Evolutionary conservation across 1,140 invertebrate species (phyloP).

Genomic region (Macrobrachium nipponense): DNA sequence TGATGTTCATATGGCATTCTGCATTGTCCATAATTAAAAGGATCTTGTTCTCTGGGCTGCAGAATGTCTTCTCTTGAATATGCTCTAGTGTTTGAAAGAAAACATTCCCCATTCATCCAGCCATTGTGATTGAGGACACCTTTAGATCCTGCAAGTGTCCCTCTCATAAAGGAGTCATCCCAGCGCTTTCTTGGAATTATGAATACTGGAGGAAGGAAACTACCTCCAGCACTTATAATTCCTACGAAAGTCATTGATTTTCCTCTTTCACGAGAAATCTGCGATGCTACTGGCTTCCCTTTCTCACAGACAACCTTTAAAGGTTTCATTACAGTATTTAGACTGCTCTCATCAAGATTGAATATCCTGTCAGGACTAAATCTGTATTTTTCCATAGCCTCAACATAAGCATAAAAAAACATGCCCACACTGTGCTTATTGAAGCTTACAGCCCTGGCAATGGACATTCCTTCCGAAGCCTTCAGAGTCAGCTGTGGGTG

Average conservation of each 20-base stretch:
- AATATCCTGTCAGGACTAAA: slow-evolving; percentile 37
- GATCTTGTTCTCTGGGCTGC: slow-evolving; percentile 37
- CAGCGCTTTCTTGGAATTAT: slow-evolving; percentile 37
- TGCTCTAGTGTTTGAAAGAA: slow-evolving; percentile 39
- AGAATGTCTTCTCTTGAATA: slow-evolving; percentile 34
- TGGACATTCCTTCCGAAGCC: slow-evolving; percentile 29
- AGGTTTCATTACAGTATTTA: slow-evolving; percentile 38
- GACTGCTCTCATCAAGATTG: slow-evolving; percentile 41
- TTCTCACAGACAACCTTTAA: slow-evolving; percentile 37
- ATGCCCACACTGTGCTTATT: slow-evolving; percentile 15
- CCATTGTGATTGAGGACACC: slow-evolving; percentile 29
- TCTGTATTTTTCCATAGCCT: slow-evolving; percentile 23
- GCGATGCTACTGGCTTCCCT: slow-evolving; percentile 38
- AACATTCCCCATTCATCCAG: slow-evolving; percentile 46
- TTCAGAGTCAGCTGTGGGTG: slow-evolving; percentile 19
- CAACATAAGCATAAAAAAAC: slow-evolving; percentile 7
- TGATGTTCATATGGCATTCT: slow-evolving; percentile 37
- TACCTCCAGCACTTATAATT: slow-evolving; percentile 30
- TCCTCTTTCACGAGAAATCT: slow-evolving; percentile 37
- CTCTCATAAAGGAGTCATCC: slow-evolving; percentile 44
- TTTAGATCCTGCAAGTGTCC: slow-evolving; percentile 35
- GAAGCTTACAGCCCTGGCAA: slow-evolving; percentile 21
- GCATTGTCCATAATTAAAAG: too few relatives aligned
- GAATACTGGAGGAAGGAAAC: slow-evolving; percentile 29
- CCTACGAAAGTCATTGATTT: slow-evolving; percentile 24